A percentile compares a stretch with the other conserved stretches of the same genome.
Conservation (phyloP, 2,797 vertebrate species). For the Tangara arthus region DNA sequence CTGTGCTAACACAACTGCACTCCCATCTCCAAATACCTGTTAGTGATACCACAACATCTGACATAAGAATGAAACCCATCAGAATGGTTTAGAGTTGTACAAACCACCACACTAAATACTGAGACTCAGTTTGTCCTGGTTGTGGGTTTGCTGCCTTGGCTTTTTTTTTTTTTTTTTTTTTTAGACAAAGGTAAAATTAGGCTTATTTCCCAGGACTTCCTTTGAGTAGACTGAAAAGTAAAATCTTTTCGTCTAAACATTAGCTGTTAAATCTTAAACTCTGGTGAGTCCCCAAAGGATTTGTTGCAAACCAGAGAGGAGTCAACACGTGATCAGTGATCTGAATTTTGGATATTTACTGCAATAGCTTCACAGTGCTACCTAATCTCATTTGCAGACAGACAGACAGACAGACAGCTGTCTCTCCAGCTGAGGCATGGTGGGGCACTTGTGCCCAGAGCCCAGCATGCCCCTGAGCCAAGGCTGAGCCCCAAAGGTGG, state of each 20-base stretch:
- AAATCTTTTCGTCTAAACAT: not conserved
- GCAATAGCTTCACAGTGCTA: not conserved
- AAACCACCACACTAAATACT: not conserved
- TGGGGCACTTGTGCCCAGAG: accelerated
- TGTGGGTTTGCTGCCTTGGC: not conserved
- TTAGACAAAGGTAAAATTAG: not conserved
- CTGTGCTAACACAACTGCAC: not conserved
- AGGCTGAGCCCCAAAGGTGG: accelerated
- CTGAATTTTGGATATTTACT: not conserved
- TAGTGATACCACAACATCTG: not conserved
- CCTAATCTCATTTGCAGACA: accelerated
- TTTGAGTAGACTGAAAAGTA: not conserved
- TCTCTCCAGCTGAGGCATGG: not conserved
- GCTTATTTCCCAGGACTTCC: not conserved
- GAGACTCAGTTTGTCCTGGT: not conserved
- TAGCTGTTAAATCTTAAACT: not conserved
- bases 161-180: not conserved
- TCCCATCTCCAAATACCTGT: not conserved
- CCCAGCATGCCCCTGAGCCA: not conserved
- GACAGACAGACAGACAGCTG: not conserved
- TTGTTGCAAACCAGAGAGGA: not conserved
- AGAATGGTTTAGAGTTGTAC: not conserved
- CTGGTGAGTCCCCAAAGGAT: not conserved
- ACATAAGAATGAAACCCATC: not conserved
- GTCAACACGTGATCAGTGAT: accelerated